Evolutionary conservation across 1,140 invertebrate species (phyloP).

Genomic region (Heliconius congener): DNA sequence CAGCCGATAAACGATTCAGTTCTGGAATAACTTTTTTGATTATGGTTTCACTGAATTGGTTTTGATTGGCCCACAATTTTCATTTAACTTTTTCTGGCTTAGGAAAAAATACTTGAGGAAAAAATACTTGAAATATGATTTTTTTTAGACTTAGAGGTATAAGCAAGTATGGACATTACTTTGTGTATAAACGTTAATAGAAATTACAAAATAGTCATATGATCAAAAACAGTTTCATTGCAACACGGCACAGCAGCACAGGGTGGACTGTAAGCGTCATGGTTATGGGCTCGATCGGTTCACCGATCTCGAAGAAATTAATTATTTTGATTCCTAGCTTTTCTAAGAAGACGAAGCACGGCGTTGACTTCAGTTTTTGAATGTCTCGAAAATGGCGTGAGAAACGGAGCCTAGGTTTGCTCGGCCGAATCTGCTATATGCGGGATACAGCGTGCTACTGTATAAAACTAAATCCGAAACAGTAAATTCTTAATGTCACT

Average conservation of each 20-base stretch:
- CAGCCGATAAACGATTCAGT: conserved; percentile 70
- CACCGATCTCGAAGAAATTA: too few species aligned
- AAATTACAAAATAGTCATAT: not conserved
- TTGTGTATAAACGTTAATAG: not conserved
- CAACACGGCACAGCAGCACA: too few species aligned
- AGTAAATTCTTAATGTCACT: conserved; percentile 78
- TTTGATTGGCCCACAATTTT: conserved; percentile 56
- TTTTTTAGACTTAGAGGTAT: not conserved
- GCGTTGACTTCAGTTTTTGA: too few species aligned
- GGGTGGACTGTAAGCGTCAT: too few species aligned
- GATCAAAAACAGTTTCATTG: not conserved
- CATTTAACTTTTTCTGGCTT: conserved; percentile 48
- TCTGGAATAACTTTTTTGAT: conserved; percentile 63
- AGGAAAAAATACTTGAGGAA: not conserved
- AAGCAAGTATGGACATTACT: not conserved
- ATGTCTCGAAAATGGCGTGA: too few species aligned
- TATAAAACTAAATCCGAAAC: conserved; percentile 48
- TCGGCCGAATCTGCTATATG: too few species aligned
- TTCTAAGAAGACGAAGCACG: too few species aligned
- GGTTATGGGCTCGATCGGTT: too few species aligned
- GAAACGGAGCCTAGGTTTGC: too few species aligned
- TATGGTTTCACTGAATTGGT: conserved; percentile 54
- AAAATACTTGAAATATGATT: not conserved
- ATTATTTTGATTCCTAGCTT: too few species aligned
- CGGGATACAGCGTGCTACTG: too few species aligned